Percentiles rank a stretch among this genome's conserved stretches.
Conservation (phyloP, 2,888 invertebrate species). For the Tortricodes alternella region DNA sequence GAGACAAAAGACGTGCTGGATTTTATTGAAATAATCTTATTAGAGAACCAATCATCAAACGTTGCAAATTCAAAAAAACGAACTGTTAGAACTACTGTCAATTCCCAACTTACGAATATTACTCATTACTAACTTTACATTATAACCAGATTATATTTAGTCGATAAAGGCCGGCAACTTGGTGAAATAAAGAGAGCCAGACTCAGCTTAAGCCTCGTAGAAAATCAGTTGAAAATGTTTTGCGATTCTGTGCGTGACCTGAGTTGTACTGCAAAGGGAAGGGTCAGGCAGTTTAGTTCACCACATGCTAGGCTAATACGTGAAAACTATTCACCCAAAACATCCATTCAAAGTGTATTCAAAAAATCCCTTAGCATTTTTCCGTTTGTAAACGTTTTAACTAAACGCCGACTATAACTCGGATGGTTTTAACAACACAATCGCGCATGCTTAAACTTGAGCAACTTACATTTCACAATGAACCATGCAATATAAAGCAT, state of each 20-base stretch:
- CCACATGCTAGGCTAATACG: constrained; percentile 5
- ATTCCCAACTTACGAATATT: too few species aligned
- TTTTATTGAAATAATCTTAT: too few species aligned
- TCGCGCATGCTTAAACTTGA: neutral
- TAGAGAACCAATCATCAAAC: too few species aligned
- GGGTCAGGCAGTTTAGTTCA: constrained; percentile 9
- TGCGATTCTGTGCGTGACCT: constrained; percentile 8
- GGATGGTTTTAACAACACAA: neutral
- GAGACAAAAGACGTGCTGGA: too few species aligned
- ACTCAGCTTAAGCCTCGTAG: constrained; percentile 4
- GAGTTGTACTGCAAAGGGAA: neutral
- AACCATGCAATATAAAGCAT: constrained; percentile 12
- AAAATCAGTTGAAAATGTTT: constrained; percentile 15
- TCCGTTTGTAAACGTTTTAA: constrained; percentile 2
- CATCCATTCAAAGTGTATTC: constrained; percentile 2
- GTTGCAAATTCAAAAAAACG: too few species aligned
- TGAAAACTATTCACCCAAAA: constrained; percentile 2
- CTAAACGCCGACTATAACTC: neutral
- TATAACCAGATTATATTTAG: neutral
- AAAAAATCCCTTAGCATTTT: constrained; percentile 1
- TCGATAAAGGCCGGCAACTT: neutral
- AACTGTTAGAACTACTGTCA: too few species aligned
- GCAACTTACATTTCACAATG: constrained; percentile 7
- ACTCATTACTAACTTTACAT: neutral
- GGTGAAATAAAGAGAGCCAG: neutral